Evolutionary conservation across 1,140 invertebrate genomes (phyloP).

Genomic region (Calliphora vicina): DNA sequence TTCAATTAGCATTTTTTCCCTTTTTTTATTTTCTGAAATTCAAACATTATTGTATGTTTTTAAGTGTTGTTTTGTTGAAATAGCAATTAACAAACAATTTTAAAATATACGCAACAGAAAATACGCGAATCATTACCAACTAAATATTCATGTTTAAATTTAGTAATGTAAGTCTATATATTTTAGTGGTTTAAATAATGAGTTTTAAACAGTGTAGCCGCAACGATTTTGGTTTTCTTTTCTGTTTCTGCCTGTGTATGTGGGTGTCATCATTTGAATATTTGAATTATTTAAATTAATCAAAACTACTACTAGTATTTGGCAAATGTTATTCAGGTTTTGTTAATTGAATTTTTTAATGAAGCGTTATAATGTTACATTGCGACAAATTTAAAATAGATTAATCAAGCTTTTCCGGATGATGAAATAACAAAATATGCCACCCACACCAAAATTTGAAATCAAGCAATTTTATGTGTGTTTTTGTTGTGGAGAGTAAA

Average conservation of each 20-base stretch:
- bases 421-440: no score
- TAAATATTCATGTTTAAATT: not conserved
- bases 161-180: not conserved
- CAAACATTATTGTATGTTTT: not conserved
- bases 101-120: not conserved
- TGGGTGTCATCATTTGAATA: not conserved
- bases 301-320: no score
- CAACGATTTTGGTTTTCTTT: not conserved
- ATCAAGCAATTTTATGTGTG: no score
- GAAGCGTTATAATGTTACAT: no score
- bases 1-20: not conserved
- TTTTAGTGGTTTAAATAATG: not conserved
- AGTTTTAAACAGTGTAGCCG: not conserved
- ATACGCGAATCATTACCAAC: not conserved
- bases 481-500: no score
- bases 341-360: no score
- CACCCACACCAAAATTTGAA: no score
- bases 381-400: no score
- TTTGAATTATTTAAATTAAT: not conserved
- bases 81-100: constrained; percentile 5
- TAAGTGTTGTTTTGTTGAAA: not conserved
- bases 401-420: no score
- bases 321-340: not conserved
- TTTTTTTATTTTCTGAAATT: not conserved
- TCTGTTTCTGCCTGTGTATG: not conserved